A percentile compares a stretch with the other conserved stretches of the same genome.
phyloP scores from a whole-genome alignment of 2,797 vertebrate species.

The Pelochelys cantorii region DNA sequence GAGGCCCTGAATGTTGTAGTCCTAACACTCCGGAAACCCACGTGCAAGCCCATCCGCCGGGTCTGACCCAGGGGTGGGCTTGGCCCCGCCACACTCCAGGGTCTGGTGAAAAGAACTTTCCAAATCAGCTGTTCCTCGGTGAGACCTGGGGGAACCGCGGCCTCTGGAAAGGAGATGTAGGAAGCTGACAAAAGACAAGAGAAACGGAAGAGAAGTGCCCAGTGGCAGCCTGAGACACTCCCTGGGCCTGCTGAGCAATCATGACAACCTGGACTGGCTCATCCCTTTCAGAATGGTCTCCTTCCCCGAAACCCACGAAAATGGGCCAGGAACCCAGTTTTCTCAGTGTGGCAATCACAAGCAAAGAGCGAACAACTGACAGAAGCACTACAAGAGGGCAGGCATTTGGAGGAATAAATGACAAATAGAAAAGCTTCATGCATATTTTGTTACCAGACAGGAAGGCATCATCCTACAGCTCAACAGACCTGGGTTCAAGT shows the following conservation, averaged over 20 bases:
- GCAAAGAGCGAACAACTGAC: background rate
- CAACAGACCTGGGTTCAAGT: background rate
- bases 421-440: background rate
- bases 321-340: background rate
- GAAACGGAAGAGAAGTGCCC: background rate
- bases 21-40: background rate
- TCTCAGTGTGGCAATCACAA: background rate
- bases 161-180: background rate
- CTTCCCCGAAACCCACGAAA: background rate
- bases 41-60: background rate
- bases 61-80: background rate
- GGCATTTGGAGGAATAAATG: background rate
- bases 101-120: background rate
- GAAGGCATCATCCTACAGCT: background rate
- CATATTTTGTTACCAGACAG: background rate
- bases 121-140: background rate
- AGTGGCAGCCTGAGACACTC: background rate
- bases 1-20: background rate
- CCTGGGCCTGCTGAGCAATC: too few species aligned
- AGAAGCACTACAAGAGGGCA: background rate
- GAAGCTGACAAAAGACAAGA: background rate
- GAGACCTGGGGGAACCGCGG: background rate
- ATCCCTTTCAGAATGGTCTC: background rate
- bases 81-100: background rate
- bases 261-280: background rate